Evolutionary conservation across 2,797 vertebrate species (phyloP), one percentile per base, ranked within the genome.

Genomic region (Urosaurus nigricauda): DNA sequence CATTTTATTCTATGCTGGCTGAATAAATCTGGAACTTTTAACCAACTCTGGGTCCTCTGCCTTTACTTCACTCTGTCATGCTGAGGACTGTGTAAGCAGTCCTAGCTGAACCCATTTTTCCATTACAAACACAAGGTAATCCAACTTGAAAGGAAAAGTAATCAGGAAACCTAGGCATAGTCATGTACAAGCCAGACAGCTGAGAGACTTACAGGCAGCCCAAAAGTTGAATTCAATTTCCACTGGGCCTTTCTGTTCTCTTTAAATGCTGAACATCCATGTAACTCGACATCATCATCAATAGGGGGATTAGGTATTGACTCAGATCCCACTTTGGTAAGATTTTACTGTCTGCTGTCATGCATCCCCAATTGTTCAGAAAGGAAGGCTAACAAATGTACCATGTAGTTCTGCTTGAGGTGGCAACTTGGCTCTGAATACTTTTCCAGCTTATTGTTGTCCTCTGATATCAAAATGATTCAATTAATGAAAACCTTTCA

Each of bases 361-460:
- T 5, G 5, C 11, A 29, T 51, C 58, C 35, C 51, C 40, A 47
- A 71, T 24, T 56, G 35, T 58, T 73, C 51, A 79, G 78, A 24
- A 58, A 53, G 35, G 51, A 78, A 56, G 47, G 1, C 4, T 16
- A 58, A 21, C 58, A 78, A 65, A 65, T 40, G 5, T 40, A 74
- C 83, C 58, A 37, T n/a, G 56, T 12, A 47, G 40, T 65, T 86
- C 84, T 47, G 84, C 74, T 86, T n/a, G 75, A 90, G 16, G 84
- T 43, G 4, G 24, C 88, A 83, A 88, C 85, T 85, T 90, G 68
- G 63, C 87, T 0, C 13, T 81, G 83, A 90, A 91, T 43, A 7
- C 73, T 75, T 75, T 75, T 37, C 8, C 4, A 12, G 73, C 43
- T 75, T 40, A 75, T 75, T 68, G 17, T 43, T 75, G 40, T 43